These are phyloP conservation scores for Calosoma granatense DNA, from an alignment of 1,140 invertebrate genomes.

Conservation along the genomic window DNA sequence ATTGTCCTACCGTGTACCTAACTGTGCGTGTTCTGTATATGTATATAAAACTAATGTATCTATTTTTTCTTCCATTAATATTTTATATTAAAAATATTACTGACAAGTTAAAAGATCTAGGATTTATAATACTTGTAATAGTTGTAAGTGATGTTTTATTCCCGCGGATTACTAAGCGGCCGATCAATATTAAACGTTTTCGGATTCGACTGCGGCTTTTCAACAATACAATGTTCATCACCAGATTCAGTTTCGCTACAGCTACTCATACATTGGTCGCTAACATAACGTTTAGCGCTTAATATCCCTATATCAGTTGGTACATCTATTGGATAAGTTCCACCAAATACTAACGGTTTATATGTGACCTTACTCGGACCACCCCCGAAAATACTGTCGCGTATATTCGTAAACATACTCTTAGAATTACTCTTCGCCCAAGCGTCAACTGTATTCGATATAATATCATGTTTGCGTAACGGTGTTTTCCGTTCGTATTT, in stretches of 20 bases:
- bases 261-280: constrained; percentile 12
- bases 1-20: too few relatives aligned
- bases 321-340: constrained; percentile 69
- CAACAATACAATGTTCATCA: constrained; percentile 24
- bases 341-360: constrained; percentile 64
- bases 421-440: constrained; percentile 36
- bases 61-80: too few relatives aligned
- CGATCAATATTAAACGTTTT: constrained; percentile 32
- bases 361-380: constrained; percentile 31
- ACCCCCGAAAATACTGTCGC: constrained; percentile 19
- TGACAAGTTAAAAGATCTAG: not conserved
- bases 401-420: constrained; percentile 30
- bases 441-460: constrained; percentile 49
- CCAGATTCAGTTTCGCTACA: constrained; percentile 30
- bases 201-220: constrained; percentile 11
- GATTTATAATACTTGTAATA: not conserved
- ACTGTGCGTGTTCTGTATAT: too few relatives aligned
- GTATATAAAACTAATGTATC: too few relatives aligned
- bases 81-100: too few relatives aligned
- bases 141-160: not conserved
- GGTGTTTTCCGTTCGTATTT: constrained; percentile 18
- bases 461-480: constrained; percentile 38
- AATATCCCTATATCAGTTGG: constrained; percentile 34
- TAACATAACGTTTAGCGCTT: constrained; percentile 15
- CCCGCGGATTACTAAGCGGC: constrained; percentile 6